phyloP scores from a whole-genome alignment of 2,888 invertebrate genomes.

The Eilema depressum region DNA sequence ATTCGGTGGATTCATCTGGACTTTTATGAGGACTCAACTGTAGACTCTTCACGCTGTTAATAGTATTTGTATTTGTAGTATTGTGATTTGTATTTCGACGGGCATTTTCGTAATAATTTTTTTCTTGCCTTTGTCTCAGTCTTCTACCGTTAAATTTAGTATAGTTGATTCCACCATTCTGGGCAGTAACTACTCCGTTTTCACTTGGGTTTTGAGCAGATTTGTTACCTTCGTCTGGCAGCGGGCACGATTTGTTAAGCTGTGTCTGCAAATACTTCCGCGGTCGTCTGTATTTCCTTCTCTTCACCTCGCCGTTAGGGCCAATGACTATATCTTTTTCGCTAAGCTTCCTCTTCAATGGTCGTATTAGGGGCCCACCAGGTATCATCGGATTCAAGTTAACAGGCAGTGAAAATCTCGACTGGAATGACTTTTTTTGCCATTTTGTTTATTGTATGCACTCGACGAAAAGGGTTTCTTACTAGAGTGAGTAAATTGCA shows the following conservation, averaged over 20 bases:
- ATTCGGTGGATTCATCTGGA: slow-evolving; percentile 82
- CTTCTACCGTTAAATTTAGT: slow-evolving; percentile 89
- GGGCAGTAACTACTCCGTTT: slow-evolving; percentile 68
- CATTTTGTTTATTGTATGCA: slow-evolving; percentile 76
- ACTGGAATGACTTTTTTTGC: slow-evolving; percentile 77
- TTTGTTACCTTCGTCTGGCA: slow-evolving; percentile 83
- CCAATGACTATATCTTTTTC: slow-evolving; percentile 95
- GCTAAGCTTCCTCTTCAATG: slow-evolving; percentile 93
- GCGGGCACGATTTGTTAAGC: slow-evolving; percentile 82
- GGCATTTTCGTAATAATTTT: slow-evolving; percentile 87
- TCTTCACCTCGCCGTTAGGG: slow-evolving; percentile 94
- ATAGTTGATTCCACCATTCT: slow-evolving; percentile 73
- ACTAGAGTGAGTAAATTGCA: slow-evolving; percentile 75
- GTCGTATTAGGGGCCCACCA: slow-evolving; percentile 84
- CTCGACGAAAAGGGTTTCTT: slow-evolving; percentile 70
- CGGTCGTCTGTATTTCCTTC: slow-evolving; percentile 88
- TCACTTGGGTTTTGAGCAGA: slow-evolving; percentile 85
- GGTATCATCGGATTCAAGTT: slow-evolving; percentile 89
- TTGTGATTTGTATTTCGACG: slow-evolving; percentile 66
- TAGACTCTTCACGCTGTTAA: slow-evolving; percentile 81
- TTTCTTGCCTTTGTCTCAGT: slow-evolving; percentile 91
- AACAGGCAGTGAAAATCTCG: slow-evolving; percentile 88
- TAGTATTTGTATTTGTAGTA: slow-evolving; percentile 49
- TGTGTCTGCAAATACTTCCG: slow-evolving; percentile 80
- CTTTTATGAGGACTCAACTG: slow-evolving; percentile 84